Base-by-base conservation (phyloP, 2,888 invertebrate genomes). In the Luperina nickerlii region DNA sequence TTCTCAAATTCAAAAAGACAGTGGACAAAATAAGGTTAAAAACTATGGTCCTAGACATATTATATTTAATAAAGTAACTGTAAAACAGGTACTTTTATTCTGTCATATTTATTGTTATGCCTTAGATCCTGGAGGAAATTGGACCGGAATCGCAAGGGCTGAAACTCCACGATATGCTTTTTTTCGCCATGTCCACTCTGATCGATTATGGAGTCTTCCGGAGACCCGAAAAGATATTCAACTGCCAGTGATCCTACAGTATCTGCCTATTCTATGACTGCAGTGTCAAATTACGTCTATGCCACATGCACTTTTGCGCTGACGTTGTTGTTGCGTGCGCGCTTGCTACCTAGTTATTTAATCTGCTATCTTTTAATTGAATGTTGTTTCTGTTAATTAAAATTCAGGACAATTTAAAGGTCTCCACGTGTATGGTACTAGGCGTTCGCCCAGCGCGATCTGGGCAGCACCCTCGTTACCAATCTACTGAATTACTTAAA, bases 281-380 rank as follows among this genome's bases (percentile, higher is more conserved):
- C 0, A 13, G 70, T 54, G 51, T 81, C 60, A 67, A 68, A 84
- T 84, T 68, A 32, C 71, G 57, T 71, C 7, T 20, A 54, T n/a
- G 62, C 24, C 8, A 48, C 65, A 77, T 45, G 69, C 66, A 57
- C 66, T 83, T 78, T 38, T 8, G 13, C 27, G 42, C 78, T 81
- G 51, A 85, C 54, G 76, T 72, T 69, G 32, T 24, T 60, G 24
- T 63, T 57, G n/a, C 38, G 57, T 24, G 27, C 4, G 62, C 48
- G 54, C 81, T 48, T 67, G 62, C 81, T 70, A 48, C 62, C 15
- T 7, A 67, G n/a, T 72, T 62, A 75, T 60, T 15, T 51, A 71
- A 67, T 70, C 32, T 45, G 48, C n/a, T 74, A 63, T 68, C n/a
- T 78, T 78, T 73, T 38, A 54, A 73, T 74, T 71, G n/a, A n/a